These are phyloP conservation scores for Baryphthengus martii DNA, from an alignment of 2,113 vertebrate genomes.

Conservation along the genomic window DNA sequence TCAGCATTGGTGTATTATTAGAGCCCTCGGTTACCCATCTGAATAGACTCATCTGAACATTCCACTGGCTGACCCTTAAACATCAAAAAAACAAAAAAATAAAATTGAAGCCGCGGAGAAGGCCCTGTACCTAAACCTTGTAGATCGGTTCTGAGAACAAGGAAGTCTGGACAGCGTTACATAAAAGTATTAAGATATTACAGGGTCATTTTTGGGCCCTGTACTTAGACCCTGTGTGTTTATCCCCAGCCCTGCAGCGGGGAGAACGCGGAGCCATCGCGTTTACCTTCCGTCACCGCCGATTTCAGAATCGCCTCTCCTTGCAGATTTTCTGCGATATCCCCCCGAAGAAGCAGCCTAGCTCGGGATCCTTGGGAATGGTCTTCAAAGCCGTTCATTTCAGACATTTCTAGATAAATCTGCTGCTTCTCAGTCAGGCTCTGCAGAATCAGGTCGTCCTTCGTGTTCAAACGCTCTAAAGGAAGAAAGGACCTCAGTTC, in stretches of 20 bases:
- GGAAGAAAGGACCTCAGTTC: not conserved
- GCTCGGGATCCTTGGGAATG: constrained; percentile 4
- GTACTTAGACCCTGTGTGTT: not conserved
- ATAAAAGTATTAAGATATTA: not conserved
- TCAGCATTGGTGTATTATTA: not conserved
- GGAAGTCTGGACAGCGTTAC: not conserved
- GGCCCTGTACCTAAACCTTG: not conserved
- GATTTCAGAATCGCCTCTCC: constrained; percentile 86
- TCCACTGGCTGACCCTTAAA: not conserved
- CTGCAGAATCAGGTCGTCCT: constrained; percentile 82
- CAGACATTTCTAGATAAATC: constrained; percentile 87
- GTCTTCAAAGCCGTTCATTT: constrained; percentile 79
- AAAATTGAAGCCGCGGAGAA: not conserved
- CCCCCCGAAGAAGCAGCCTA: constrained; percentile 78
- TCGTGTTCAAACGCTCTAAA: constrained; percentile 82
- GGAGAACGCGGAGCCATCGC: not conserved
- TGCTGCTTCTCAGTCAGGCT: constrained; percentile 88
- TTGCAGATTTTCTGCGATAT: constrained; percentile 81
- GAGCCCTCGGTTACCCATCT: not conserved
- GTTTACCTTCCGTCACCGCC: constrained; percentile 86
- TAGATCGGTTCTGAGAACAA: not conserved
- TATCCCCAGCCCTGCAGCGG: not conserved
- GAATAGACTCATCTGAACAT: not conserved
- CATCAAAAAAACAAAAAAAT: not conserved
- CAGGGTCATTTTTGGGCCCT: not conserved